phyloP scores from a whole-genome alignment of 53 echinoderm and acorn worm species.

The Luidia sarsii region DNA sequence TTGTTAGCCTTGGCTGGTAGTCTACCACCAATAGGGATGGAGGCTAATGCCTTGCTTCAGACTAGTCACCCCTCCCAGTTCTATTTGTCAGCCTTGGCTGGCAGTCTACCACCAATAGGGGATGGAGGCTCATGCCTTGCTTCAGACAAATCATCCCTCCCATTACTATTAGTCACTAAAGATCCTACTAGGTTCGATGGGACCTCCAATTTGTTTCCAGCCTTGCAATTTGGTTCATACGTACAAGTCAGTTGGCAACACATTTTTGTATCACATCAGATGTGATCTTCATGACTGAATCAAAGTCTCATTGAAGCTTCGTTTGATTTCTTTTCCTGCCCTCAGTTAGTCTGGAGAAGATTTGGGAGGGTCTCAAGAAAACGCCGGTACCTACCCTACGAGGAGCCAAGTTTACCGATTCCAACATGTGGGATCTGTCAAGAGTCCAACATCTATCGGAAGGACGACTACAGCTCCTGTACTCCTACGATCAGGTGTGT shows the following conservation, averaged over 20 bases:
- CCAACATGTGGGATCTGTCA: slow-evolving; percentile 29
- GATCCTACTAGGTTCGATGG: too few relatives aligned
- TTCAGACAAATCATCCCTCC: too few relatives aligned
- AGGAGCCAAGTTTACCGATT: slow-evolving; percentile 51
- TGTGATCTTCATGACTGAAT: neutral
- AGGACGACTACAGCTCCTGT: slow-evolving; percentile 18
- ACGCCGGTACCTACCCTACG: slow-evolving; percentile 44
- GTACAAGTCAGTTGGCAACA: neutral
- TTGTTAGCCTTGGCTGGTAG: too few relatives aligned
- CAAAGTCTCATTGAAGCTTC: neutral
- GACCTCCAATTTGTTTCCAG: too few relatives aligned
- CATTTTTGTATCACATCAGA: neutral
- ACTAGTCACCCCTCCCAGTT: too few relatives aligned
- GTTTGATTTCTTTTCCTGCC: neutral
- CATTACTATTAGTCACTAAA: too few relatives aligned
- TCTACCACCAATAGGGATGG: too few relatives aligned
- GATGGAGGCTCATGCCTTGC: too few relatives aligned
- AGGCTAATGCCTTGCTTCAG: too few relatives aligned
- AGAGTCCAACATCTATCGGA: slow-evolving; percentile 13
- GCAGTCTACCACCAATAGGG: too few relatives aligned
- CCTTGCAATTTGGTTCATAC: too few relatives aligned
- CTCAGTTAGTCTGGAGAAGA: slow-evolving; percentile 37
- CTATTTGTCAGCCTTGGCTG: too few relatives aligned
- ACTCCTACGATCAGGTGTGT: slow-evolving; percentile 50
- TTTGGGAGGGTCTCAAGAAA: slow-evolving; percentile 29